Evolutionary conservation across 2,888 invertebrate genomes (phyloP).

Genomic region (Ischnura elegans): DNA sequence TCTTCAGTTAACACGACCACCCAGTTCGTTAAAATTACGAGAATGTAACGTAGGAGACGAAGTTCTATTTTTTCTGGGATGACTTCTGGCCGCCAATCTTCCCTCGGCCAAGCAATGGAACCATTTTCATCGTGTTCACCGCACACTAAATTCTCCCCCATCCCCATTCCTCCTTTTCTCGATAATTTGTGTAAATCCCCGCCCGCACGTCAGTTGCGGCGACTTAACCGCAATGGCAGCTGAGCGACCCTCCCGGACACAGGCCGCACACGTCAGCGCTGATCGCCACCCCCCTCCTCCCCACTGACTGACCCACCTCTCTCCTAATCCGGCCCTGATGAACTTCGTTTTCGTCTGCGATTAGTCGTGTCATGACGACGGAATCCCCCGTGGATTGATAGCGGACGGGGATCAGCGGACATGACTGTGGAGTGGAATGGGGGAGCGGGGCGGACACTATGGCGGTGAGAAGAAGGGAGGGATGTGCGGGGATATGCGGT

Average conservation of each 20-base stretch:
- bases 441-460: neutral
- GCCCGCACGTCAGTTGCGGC: neutral
- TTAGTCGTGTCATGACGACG: constrained; percentile 11
- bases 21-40: too few relatives aligned
- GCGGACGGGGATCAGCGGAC: neutral
- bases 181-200: neutral
- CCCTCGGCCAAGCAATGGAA: too few relatives aligned
- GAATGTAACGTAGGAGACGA: too few relatives aligned
- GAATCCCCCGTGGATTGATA: constrained; percentile 17
- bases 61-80: too few relatives aligned
- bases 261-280: neutral
- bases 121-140: too few relatives aligned
- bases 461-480: neutral
- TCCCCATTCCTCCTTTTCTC: too few relatives aligned
- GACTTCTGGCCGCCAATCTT: too few relatives aligned
- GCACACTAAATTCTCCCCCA: too few relatives aligned
- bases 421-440: neutral
- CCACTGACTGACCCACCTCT: too few relatives aligned
- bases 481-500: neutral
- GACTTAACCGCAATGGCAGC: neutral
- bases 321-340: constrained; percentile 4
- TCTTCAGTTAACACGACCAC: too few relatives aligned
- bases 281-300: neutral
- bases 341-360: constrained; percentile 35
- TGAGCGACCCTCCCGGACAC: neutral